These are phyloP conservation scores for Drosophila pruinosa DNA, from an alignment of 1,140 invertebrate genomes.

Conservation along the genomic window DNA sequence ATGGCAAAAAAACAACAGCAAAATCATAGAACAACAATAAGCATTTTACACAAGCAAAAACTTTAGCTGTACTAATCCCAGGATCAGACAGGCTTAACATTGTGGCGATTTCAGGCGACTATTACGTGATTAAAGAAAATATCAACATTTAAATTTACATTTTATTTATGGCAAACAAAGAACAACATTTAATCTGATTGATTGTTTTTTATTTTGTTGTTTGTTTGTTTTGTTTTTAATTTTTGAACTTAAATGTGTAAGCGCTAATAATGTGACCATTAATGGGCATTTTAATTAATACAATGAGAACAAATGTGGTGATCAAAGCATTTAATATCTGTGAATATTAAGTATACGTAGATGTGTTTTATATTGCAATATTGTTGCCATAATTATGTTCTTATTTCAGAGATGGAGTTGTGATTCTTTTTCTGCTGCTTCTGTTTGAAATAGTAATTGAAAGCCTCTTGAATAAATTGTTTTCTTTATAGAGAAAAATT, in stretches of 20 bases:
- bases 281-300: not conserved
- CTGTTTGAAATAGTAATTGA: no score
- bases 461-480: no score
- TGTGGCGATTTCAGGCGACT: not conserved
- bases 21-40: not conserved
- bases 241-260: not conserved
- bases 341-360: no score
- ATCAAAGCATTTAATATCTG: no score
- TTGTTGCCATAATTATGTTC: no score
- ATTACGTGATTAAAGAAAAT: not conserved
- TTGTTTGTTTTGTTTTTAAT: not conserved
- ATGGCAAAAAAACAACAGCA: not conserved
- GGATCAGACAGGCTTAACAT: constrained; percentile 38
- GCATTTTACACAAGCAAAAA: constrained; percentile 7
- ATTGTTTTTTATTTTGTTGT: not conserved
- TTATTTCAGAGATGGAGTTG: no score
- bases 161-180: not conserved
- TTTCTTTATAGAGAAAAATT: no score
- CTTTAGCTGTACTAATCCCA: constrained; percentile 32
- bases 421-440: no score
- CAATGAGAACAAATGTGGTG: no score
- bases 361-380: no score
- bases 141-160: not conserved
- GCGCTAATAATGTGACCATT: not conserved
- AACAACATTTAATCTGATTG: not conserved